Conservation (phyloP, 1,140 invertebrate species). For the Cecropterus lyciades region DNA sequence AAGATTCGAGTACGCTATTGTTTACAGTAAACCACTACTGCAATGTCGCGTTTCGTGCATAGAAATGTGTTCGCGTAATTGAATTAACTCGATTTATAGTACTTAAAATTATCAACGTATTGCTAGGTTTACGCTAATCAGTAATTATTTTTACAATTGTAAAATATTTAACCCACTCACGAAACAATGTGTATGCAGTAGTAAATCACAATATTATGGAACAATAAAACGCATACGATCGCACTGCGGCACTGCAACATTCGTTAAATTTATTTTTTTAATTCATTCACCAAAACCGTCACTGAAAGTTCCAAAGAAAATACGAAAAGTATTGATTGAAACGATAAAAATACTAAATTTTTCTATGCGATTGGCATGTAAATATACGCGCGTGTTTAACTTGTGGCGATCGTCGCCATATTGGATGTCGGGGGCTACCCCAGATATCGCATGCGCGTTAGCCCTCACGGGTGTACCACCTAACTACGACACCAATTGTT, state of each 20-base stretch:
- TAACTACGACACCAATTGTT: constrained; percentile 41
- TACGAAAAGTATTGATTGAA: not conserved
- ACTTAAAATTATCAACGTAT: not conserved
- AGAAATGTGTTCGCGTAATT: constrained; percentile 32
- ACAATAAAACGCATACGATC: constrained; percentile 57
- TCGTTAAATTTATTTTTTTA: constrained; percentile 14
- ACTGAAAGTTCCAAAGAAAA: not conserved
- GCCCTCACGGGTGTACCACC: constrained; percentile 47
- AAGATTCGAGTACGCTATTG: constrained; percentile 28
- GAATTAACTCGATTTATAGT: constrained; percentile 23
- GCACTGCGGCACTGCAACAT: constrained; percentile 54
- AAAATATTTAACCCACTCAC: constrained; percentile 4
- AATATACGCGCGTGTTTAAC: constrained; percentile 73
- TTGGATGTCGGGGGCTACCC: constrained; percentile 64
- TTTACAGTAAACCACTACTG: constrained; percentile 26
- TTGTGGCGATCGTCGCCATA: constrained; percentile 76
- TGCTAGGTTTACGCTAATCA: too few relatives aligned
- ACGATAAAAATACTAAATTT: constrained; percentile 34
- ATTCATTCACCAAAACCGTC: constrained; percentile 2
- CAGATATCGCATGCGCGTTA: constrained; percentile 67
- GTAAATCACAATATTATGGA: constrained; percentile 34
- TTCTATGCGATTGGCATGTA: constrained; percentile 47
- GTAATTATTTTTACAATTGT: too few relatives aligned
- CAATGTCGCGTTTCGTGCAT: constrained; percentile 27
- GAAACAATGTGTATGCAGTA: constrained; percentile 26